These are phyloP conservation scores for Pantherophis vulpinus DNA, from an alignment of 2,797 vertebrate genomes.

Conservation along the genomic window DNA sequence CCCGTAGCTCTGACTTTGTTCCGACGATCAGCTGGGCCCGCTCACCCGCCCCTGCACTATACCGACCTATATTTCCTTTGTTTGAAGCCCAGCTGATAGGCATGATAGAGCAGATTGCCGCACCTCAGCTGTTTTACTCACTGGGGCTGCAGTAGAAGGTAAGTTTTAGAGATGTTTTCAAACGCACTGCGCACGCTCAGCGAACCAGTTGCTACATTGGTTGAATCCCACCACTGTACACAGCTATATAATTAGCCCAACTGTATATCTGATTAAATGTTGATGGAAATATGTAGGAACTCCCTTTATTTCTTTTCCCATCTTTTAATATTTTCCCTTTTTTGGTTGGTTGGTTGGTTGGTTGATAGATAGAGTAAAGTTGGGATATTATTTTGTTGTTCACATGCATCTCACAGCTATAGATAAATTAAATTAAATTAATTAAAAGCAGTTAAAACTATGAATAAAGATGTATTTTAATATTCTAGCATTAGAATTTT, in stretches of 20 bases:
- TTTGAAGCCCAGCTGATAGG: no score
- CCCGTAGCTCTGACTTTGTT: no score
- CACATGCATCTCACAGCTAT: not conserved
- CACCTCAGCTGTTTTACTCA: no score
- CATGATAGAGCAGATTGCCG: no score
- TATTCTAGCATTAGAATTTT: not conserved
- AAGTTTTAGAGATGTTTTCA: no score
- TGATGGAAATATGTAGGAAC: not conserved
- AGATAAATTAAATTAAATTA: not conserved
- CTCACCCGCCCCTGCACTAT: no score
- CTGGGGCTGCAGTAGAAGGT: no score
- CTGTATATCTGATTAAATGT: not conserved
- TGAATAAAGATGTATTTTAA: not conserved
- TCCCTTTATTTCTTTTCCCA: not conserved
- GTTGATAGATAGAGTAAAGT: not conserved
- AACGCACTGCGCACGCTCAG: accelerated
- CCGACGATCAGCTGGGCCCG: no score
- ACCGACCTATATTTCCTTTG: no score
- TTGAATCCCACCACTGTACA: no score
- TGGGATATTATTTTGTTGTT: not conserved
- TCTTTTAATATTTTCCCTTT: not conserved
- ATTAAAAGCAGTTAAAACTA: not conserved
- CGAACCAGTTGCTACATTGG: no score
- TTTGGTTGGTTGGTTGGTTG: not conserved
- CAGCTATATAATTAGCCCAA: not conserved